A percentile compares a stretch with the other conserved stretches of the same genome.
These are phyloP conservation scores for Xenopus borealis DNA, from an alignment of 2,113 vertebrate species.

Conservation along the genomic window DNA sequence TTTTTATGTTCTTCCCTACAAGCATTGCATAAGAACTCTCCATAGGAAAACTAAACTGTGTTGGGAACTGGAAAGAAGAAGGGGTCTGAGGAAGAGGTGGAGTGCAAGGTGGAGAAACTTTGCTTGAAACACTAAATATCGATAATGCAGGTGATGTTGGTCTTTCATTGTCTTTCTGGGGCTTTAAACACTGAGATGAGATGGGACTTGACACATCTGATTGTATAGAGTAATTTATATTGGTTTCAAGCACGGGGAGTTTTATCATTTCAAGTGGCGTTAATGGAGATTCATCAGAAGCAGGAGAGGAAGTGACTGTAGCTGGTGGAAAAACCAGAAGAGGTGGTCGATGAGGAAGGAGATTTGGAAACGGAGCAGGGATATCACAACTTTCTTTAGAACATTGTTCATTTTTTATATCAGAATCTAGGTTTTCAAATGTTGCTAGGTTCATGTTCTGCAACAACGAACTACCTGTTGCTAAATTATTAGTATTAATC, in stretches of 20 bases:
- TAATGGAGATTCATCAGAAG: slow-evolving; percentile 92
- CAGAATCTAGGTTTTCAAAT: slow-evolving; percentile 48
- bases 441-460: slow-evolving; percentile 55
- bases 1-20: slow-evolving; percentile 57
- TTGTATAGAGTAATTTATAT: slow-evolving; percentile 79
- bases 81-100: slow-evolving; percentile 71
- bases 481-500: slow-evolving; percentile 48
- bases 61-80: slow-evolving; percentile 69
- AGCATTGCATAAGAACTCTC: slow-evolving; percentile 67
- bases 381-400: slow-evolving; percentile 78
- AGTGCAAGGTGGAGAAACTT: slow-evolving; percentile 79
- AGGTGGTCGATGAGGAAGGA: slow-evolving; percentile 88
- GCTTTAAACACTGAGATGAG: slow-evolving; percentile 80
- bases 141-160: slow-evolving; percentile 77
- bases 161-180: slow-evolving; percentile 67
- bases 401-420: slow-evolving; percentile 50
- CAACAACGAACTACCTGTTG: slow-evolving; percentile 53
- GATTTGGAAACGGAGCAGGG: slow-evolving; percentile 91
- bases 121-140: slow-evolving; percentile 70
- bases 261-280: slow-evolving; percentile 94
- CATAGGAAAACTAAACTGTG: slow-evolving; percentile 81
- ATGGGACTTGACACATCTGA: slow-evolving; percentile 78
- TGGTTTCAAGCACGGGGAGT: slow-evolving; percentile 89
- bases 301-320: slow-evolving; percentile 87
- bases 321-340: slow-evolving; percentile 91